Conservation (phyloP, 2,113 vertebrate genomes). For the human (Homo sapiens) region GRCh38 chr12:95648001-95648500, state of each 20-base stretch:
- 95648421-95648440: background rate
- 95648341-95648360: too few relatives aligned
- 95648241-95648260: too few relatives aligned
- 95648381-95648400: background rate
- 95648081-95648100: background rate
- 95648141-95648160: background rate
- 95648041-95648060: background rate
- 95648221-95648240: too few relatives aligned
- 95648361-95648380: too few relatives aligned
- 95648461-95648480: background rate
- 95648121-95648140: background rate
- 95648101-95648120: background rate
- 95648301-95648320: too few relatives aligned
- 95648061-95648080: background rate
- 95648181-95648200: background rate
- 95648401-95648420: background rate
- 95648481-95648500: constrained; percentile 40
- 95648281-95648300: too few relatives aligned
- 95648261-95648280: too few relatives aligned
- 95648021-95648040: background rate
- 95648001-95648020: background rate
- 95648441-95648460: background rate
- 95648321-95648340: fast-evolving
- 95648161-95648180: background rate
- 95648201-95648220: too few relatives aligned